These are phyloP conservation scores for Sebastes glaucus DNA, from an alignment of 2,797 vertebrate genomes.

Conservation along the genomic window DNA sequence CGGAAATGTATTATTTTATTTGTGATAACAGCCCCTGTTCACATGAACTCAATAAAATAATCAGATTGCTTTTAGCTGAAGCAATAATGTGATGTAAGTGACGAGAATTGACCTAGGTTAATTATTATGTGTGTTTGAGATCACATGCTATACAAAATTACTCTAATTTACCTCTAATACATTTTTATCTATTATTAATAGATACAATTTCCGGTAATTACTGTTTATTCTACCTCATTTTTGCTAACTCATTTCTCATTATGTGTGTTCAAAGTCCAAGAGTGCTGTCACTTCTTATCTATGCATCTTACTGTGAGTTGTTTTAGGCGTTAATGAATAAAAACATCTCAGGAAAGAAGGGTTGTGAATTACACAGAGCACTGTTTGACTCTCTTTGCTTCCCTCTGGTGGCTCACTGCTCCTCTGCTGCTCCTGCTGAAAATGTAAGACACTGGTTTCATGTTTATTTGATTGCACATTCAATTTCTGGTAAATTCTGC, in stretches of 20 bases:
- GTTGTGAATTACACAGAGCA: background rate
- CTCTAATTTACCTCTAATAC: too few relatives aligned
- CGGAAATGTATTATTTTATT: background rate
- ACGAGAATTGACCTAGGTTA: rapidly evolving
- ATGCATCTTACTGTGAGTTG: slow-evolving; percentile 14
- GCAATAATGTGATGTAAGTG: background rate
- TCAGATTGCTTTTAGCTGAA: background rate
- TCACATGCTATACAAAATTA: background rate
- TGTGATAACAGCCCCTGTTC: background rate
- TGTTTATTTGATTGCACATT: background rate
- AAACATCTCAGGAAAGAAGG: slow-evolving; percentile 5
- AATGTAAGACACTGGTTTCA: background rate
- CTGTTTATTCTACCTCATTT: slow-evolving; percentile 34
- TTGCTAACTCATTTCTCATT: background rate
- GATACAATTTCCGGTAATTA: background rate
- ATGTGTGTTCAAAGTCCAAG: slow-evolving; percentile 48
- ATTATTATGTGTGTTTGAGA: background rate
- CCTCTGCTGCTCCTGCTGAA: background rate
- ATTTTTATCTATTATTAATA: too few relatives aligned
- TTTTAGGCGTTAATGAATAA: slow-evolving; percentile 62
- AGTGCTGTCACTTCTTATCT: background rate
- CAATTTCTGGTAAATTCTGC: background rate
- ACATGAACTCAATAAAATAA: background rate
- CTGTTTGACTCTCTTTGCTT: slow-evolving; percentile 4
- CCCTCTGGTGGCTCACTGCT: slow-evolving; percentile 30